Percentiles rank a stretch among this genome's conserved stretches.
These are phyloP conservation scores for Eleutherodactylus coqui DNA, from an alignment of 2,797 vertebrate genomes.

Conservation along the genomic window DNA sequence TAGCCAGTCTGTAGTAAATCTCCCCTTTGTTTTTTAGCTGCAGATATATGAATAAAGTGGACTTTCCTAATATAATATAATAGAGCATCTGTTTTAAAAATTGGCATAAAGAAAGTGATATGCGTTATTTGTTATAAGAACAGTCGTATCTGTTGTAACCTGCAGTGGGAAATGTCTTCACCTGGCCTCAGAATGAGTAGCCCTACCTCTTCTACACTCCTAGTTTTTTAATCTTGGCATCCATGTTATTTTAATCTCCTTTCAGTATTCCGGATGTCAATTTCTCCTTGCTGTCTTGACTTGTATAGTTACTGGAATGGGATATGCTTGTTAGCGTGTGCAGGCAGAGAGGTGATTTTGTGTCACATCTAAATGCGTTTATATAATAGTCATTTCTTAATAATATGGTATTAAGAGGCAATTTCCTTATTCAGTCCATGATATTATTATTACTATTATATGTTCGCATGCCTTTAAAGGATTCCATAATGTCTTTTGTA, in stretches of 20 bases:
- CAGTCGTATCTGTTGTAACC: constrained; percentile 70
- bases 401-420: not conserved
- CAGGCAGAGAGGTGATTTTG: constrained; percentile 71
- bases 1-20: not conserved
- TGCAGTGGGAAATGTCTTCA: constrained; percentile 74
- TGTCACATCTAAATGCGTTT: constrained; percentile 71
- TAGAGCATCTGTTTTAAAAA: not conserved
- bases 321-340: constrained; percentile 75
- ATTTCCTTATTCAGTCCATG: not conserved
- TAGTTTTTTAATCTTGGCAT: constrained; percentile 77
- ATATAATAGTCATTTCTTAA: constrained; percentile 66
- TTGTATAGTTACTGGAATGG: constrained; percentile 73
- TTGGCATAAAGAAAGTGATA: constrained; percentile 56
- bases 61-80: not conserved
- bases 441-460: not conserved
- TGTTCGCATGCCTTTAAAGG: not conserved
- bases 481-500: not conserved
- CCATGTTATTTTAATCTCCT: constrained; percentile 77
- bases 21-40: not conserved
- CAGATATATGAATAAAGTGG: not conserved
- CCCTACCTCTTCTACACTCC: constrained; percentile 75
- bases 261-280: constrained; percentile 75
- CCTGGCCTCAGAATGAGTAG: constrained; percentile 75
- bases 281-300: constrained; percentile 76
- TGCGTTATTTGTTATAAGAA: constrained; percentile 27